Evolutionary conservation across 2,113 vertebrate species (phyloP).

Genomic region (Cinclus mexicanus): DNA sequence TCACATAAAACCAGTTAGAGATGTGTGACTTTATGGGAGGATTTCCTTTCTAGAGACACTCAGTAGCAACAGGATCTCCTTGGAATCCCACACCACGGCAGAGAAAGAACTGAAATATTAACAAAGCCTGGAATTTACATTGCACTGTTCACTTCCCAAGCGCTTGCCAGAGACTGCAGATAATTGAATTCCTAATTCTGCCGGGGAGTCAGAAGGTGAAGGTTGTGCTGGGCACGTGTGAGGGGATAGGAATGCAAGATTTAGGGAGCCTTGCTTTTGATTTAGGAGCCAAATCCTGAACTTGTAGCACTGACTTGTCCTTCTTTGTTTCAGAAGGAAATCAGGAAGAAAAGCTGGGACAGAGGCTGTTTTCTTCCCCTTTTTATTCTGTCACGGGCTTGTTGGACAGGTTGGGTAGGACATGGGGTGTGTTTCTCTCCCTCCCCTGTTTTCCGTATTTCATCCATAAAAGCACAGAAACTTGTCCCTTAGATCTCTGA

Average conservation of each 20-base stretch:
- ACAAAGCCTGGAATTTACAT: not conserved
- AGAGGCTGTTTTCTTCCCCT: not conserved
- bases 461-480: not conserved
- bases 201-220: not conserved
- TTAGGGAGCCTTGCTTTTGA: not conserved
- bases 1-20: not conserved
- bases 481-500: fast-evolving
- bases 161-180: not conserved
- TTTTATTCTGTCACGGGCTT: not conserved
- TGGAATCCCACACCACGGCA: not conserved
- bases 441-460: not conserved
- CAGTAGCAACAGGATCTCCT: not conserved
- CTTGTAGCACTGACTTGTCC: not conserved
- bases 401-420: not conserved
- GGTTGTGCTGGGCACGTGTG: not conserved
- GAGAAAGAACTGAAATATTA: not conserved
- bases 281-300: not conserved
- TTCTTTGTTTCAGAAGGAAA: not conserved
- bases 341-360: not conserved
- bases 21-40: not conserved
- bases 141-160: not conserved
- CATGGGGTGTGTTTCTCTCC: not conserved
- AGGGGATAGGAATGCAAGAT: not conserved
- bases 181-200: not conserved
- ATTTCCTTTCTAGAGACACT: not conserved